Base-by-base conservation (phyloP, 2,113 vertebrate species). In the Asarcornis scutulata region DNA sequence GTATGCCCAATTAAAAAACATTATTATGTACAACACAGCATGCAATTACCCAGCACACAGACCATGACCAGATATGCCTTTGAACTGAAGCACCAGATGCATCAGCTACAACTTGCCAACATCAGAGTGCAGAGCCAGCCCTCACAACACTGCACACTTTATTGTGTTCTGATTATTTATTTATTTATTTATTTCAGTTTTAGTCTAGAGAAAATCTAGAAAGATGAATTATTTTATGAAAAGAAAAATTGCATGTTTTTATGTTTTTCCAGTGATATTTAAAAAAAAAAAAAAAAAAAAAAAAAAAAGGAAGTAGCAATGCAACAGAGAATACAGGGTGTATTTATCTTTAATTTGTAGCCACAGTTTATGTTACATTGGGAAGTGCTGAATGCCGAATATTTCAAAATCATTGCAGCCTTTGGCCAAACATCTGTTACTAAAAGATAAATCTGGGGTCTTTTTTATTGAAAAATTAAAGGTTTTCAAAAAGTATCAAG, bases 41-140 rank as follows among this genome's bases (percentile, higher is more conserved):
- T 83, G 55, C 63, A 95, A 75, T 89, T 89, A 83, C 36, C n/a
- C 31, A 66, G 42, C 50, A 80, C 63, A 86, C 42, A 85, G 87
- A 96, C 68, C 59, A 55, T 83, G 79, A 94, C 92, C 53, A 89
- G 77, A 74, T 64, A 71, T 1, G 8, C 13, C 64, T 95, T 90
- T 90, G 46, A 86, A 93, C 80, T 66, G 55, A 26, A 88, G 77
- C 56, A 75, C 64, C 86, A 95, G 83, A 86, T 94, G 68, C 53
- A 92, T 86, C 77, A 77, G 64, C 1, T 63, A 21, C 36, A 90
- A 88, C 83, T 77, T 94, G 72, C 46, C 40, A 86, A 42, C 83
- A 83, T 50, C 55, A 63, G 68, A 88, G 64, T 3, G 8, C 46
- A 66, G 29, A 1, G 0, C 23, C 56, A 86, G 13, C 29, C 40